phyloP scores from a whole-genome alignment of 2,113 vertebrate species.

The Perca fluviatilis region DNA sequence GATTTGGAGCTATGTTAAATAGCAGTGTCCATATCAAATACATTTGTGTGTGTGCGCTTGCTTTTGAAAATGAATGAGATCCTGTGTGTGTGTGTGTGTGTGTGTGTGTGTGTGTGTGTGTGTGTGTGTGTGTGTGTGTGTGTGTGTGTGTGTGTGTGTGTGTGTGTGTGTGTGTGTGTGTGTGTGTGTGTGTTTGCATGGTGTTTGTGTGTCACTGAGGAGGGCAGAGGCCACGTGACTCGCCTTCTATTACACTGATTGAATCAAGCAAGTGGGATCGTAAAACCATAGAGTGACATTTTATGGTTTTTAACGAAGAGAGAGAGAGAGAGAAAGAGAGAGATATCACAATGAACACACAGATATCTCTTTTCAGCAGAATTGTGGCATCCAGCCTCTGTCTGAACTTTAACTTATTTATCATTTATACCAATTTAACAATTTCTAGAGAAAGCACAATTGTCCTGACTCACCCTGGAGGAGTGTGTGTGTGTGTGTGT shows the following conservation, averaged over 20 bases:
- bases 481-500: conserved; percentile 7
- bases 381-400: conserved; percentile 43
- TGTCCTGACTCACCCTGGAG: conserved; percentile 27
- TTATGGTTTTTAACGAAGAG: conserved; percentile 38
- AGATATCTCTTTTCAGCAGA: conserved; percentile 39
- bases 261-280: conserved; percentile 35
- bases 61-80: not conserved
- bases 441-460: conserved; percentile 49
- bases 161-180: too few species aligned
- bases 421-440: conserved; percentile 65
- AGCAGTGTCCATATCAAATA: too few species aligned
- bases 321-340: not conserved
- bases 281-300: conserved; percentile 29
- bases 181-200: too few species aligned
- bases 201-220: not conserved
- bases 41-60: not conserved
- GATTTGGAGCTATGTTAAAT: too few species aligned
- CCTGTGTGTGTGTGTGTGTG: not conserved
- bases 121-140: not conserved
- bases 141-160: conserved; percentile 1
- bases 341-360: conserved; percentile 30
- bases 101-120: too few species aligned
- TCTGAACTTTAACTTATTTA: conserved; percentile 54
- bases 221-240: conserved; percentile 3
- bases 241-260: conserved; percentile 44